phyloP scores from a whole-genome alignment of 2,888 invertebrate genomes.

The Drosophila colorata region DNA sequence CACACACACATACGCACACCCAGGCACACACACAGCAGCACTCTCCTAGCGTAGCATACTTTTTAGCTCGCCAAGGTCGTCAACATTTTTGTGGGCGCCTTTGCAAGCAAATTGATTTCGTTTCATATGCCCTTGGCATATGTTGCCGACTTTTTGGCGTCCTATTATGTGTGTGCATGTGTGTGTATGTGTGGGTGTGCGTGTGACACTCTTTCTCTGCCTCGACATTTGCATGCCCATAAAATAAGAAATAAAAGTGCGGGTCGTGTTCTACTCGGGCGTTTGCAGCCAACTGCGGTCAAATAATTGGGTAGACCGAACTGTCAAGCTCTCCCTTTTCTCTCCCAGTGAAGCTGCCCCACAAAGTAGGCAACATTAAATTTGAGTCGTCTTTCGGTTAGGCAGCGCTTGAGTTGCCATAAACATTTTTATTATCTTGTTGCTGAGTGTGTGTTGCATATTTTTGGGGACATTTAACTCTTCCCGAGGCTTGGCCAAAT shows the following conservation, averaged over 20 bases:
- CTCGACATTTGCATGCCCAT: conserved; percentile 73
- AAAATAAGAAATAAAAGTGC: conserved; percentile 74
- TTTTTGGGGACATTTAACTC: conserved; percentile 35
- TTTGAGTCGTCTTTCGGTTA: conserved; percentile 22
- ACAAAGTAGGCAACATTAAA: conserved; percentile 38
- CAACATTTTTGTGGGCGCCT: conserved; percentile 36
- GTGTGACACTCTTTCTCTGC: conserved; percentile 4
- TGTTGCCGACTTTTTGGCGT: conserved; percentile 72
- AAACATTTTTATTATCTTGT: conserved; percentile 67
- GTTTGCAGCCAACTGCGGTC: conserved; percentile 48
- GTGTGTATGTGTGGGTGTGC: conserved; percentile 5
- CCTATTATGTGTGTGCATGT: conserved; percentile 19
- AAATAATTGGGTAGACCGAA: conserved; percentile 58
- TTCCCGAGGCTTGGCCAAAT: conserved; percentile 23
- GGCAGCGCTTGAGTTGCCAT: conserved; percentile 33
- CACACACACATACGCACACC: conserved; percentile 13
- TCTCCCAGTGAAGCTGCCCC: neutral
- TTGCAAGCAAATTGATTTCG: conserved; percentile 55
- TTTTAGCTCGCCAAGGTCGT: conserved; percentile 43
- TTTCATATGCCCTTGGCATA: conserved; percentile 59
- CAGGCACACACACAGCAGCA: conserved; percentile 4
- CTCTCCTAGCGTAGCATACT: conserved; percentile 13
- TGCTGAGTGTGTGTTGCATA: conserved; percentile 7
- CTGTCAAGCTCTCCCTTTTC: neutral
- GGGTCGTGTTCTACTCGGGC: conserved; percentile 23